Percentiles rank a stretch among this genome's conserved stretches.
Evolutionary conservation across 2,113 vertebrate species (phyloP).

Genomic region (Indri indri): DNA sequence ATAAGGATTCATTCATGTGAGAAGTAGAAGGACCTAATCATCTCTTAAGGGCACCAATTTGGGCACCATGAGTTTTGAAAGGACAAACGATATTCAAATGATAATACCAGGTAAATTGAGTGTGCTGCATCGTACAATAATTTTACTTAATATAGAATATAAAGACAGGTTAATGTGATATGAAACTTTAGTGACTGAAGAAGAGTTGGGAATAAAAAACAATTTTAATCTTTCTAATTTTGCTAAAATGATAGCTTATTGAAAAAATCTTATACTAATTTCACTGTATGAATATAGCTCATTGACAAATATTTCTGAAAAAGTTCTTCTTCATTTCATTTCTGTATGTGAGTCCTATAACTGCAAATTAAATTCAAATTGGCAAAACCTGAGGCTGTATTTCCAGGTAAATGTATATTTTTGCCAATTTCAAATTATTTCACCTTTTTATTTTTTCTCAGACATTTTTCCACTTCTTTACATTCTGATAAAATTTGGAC

Average conservation of each 20-base stretch:
- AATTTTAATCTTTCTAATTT: background rate
- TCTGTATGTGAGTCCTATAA: background rate
- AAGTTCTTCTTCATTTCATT: background rate
- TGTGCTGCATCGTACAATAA: rapidly evolving
- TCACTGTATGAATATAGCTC: background rate
- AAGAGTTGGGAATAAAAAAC: background rate
- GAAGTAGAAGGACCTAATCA: background rate
- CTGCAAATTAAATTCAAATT: background rate
- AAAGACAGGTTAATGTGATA: background rate
- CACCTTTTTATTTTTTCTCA: background rate
- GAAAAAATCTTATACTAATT: background rate
- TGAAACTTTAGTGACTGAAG: background rate
- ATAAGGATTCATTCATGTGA: background rate
- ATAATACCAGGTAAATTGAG: background rate
- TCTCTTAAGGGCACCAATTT: background rate
- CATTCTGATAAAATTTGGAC: background rate
- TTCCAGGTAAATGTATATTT: background rate
- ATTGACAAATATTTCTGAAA: background rate
- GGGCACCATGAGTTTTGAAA: background rate
- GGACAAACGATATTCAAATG: background rate
- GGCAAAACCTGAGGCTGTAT: background rate
- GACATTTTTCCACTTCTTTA: background rate
- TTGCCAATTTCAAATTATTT: background rate
- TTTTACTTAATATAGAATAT: background rate
- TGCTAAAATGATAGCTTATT: background rate